phyloP scores from a whole-genome alignment of 2,797 vertebrate genomes.

The Synaphobranchus kaupii region DNA sequence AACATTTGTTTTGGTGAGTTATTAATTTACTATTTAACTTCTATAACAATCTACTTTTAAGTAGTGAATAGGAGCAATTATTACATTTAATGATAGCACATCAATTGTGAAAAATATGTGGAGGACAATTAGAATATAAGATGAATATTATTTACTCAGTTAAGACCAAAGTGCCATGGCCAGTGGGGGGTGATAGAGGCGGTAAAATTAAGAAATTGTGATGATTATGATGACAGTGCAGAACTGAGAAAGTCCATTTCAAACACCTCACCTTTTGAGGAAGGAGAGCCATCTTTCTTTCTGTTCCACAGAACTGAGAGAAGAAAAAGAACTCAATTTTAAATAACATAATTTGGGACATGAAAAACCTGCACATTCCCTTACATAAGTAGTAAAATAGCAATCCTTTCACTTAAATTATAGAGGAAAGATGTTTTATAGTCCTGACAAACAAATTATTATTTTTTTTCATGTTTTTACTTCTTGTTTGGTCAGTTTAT shows the following conservation, averaged over 20 bases:
- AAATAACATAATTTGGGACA: background rate
- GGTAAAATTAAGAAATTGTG: background rate
- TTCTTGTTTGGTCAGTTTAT: background rate
- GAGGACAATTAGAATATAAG: background rate
- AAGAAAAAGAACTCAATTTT: slow-evolving; percentile 8
- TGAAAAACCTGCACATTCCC: background rate
- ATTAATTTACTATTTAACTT: too few relatives aligned
- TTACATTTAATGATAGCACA: too few relatives aligned
- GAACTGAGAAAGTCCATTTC: background rate
- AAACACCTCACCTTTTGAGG: slow-evolving; percentile 78
- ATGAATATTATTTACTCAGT: background rate
- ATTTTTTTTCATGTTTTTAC: background rate
- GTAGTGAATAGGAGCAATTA: background rate
- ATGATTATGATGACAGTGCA: background rate
- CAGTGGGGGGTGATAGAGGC: background rate
- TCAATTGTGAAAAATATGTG: too few relatives aligned
- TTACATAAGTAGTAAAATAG: background rate
- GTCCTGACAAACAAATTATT: background rate
- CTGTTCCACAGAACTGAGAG: slow-evolving; percentile 82
- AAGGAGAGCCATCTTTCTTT: slow-evolving; percentile 88
- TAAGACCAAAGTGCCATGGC: background rate
- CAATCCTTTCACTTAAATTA: background rate
- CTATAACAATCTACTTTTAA: background rate
- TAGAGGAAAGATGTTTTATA: background rate
- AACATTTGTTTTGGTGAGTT: background rate